phyloP scores from a whole-genome alignment of 1,140 invertebrate species.

The Neelides sp. region DNA sequence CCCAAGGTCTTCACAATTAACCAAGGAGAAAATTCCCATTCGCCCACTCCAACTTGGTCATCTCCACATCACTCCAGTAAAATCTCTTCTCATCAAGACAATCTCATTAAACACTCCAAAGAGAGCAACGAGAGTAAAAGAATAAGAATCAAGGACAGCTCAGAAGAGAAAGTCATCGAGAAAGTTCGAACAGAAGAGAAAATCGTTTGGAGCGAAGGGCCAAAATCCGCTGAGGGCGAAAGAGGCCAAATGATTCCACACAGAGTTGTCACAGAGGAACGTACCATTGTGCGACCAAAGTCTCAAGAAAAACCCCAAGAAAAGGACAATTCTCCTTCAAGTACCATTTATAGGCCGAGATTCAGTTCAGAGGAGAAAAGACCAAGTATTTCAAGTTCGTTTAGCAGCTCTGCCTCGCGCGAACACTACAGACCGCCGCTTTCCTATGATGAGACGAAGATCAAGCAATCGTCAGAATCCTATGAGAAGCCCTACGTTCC shows the following conservation, averaged over 20 bases:
- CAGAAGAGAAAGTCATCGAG: slow-evolving; percentile 22
- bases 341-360: not conserved
- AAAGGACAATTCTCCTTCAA: not conserved
- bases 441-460: slow-evolving; percentile 9
- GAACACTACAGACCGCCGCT: not conserved
- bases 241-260: slow-evolving; percentile 11
- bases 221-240: not conserved
- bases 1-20: slow-evolving; percentile 2
- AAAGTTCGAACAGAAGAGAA: slow-evolving; percentile 25
- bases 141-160: not conserved
- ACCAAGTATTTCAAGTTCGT: not conserved
- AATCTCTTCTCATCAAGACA: no score
- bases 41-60: no score
- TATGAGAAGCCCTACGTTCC: no score
- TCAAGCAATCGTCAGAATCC: no score
- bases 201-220: slow-evolving; percentile 21
- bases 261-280: slow-evolving; percentile 22
- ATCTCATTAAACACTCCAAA: no score
- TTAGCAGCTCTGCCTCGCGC: not conserved
- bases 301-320: not conserved
- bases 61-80: no score
- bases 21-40: no score
- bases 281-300: slow-evolving; percentile 16
- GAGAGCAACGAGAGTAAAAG: slow-evolving; percentile 3
- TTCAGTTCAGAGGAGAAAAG: no score